Base-by-base conservation (phyloP, 64 coral and sea anemone species). In the Exaiptasia diaphana region DNA sequence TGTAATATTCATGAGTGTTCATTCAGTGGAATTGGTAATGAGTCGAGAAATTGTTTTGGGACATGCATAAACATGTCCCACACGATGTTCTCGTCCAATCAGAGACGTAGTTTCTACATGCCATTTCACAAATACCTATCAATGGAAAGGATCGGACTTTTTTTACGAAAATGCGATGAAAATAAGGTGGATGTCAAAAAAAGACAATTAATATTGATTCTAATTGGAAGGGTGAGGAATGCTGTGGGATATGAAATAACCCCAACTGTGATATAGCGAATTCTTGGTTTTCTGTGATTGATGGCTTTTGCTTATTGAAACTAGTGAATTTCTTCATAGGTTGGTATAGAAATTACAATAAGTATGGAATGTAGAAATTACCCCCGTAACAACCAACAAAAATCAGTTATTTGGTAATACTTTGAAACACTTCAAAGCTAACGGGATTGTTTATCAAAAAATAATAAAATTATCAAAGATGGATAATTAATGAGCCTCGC, bases 1-100 rank as follows among this genome's bases (percentile, higher is more conserved):
- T 65, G 61, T 65, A 65, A 65, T 65, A 65, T 65, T 65, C 61
- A 65, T 65, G 61, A 65, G 61, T 18, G 32, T 32, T 64, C 20
- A 28, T 65, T 65, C n/a, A 18, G 61, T 65, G 32, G 61, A 65
- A 65, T 65, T 65, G 32, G 14, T 13, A 65, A 65, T 65, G 61
- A 65, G 61, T 65, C 38, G 32, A n/a, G 13, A 65, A 65, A 65
- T 65, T 65, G 61, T 65, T 65, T n/a, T 20, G 33, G 61, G 61
- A 65, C 31, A 65, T 20, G 61, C 33, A 65, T 65, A 65, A 65
- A 35, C 61, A 65, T 65, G 30, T 65, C 32, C 61, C 32, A 1
- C 31, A 28, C 7, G 21, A 37, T 17, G 38, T 2, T 26, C 32
- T 36, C 61, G 1, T 35, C 61, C 61, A 65, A 65, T 65, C 13